Conservation (phyloP, 2,113 vertebrate species). For the Callithrix jacchus region DNA sequence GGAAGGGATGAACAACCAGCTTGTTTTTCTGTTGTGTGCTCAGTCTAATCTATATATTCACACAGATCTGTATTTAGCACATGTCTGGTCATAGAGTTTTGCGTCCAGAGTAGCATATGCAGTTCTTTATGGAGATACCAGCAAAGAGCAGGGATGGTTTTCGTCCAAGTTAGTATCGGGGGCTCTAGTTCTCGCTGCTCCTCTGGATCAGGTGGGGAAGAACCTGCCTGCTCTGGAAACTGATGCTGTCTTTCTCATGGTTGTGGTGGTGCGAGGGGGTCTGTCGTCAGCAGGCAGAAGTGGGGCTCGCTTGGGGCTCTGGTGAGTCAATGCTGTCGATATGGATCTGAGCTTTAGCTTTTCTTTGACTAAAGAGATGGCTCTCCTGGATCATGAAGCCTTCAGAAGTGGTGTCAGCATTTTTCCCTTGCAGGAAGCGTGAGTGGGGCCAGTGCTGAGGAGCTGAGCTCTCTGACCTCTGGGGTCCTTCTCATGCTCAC, state of each 20-base stretch:
- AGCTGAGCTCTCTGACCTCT: accelerated
- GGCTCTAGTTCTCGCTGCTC: background rate
- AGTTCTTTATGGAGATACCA: accelerated
- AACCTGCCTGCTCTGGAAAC: background rate
- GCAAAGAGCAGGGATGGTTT: accelerated
- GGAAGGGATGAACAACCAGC: background rate
- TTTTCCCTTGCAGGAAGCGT: background rate
- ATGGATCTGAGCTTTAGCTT: conserved; percentile 22
- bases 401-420: background rate
- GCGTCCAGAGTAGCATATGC: accelerated
- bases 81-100: accelerated
- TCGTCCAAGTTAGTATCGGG: accelerated
- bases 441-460: accelerated
- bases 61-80: background rate
- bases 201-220: background rate
- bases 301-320: background rate
- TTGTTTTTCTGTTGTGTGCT: background rate
- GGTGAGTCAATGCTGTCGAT: conserved; percentile 29
- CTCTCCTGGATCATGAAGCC: background rate
- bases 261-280: too few relatives aligned
- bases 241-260: background rate
- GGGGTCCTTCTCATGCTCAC: accelerated
- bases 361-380: conserved; percentile 41
- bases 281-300: conserved; percentile 15
- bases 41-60: background rate